These are phyloP conservation scores for Temnothorax longispinosus DNA, from an alignment of 1,140 invertebrate species.

Conservation along the genomic window DNA sequence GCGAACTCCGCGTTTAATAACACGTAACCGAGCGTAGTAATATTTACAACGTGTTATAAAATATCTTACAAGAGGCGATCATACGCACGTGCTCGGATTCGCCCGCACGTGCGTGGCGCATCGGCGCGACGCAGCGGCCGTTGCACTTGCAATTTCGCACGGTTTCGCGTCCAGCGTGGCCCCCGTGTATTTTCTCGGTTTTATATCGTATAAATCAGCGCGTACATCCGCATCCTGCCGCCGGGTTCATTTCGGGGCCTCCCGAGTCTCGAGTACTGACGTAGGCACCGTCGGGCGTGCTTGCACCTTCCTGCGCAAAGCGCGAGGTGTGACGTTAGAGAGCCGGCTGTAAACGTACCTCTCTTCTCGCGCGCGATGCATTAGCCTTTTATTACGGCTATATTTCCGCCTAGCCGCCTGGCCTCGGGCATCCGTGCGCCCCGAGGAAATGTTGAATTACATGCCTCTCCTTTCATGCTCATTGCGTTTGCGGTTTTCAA, in stretches of 20 bases:
- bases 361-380: constrained; percentile 27
- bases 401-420: constrained; percentile 38
- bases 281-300: background rate
- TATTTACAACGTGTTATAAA: constrained; percentile 6
- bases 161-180: background rate
- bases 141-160: constrained; percentile 56
- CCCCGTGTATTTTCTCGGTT: constrained; percentile 22
- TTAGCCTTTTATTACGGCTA: constrained; percentile 61
- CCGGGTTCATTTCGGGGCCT: constrained; percentile 39
- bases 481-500: constrained; percentile 26
- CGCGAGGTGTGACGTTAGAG: constrained; percentile 40
- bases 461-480: background rate
- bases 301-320: constrained; percentile 28
- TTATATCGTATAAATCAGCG: constrained; percentile 61
- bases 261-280: background rate
- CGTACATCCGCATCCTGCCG: constrained; percentile 29
- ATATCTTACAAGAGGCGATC: constrained; percentile 2
- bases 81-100: constrained; percentile 24
- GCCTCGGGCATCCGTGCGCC: constrained; percentile 10
- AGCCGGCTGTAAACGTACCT: constrained; percentile 40
- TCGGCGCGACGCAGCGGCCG: background rate
- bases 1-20: background rate
- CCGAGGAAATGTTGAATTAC: constrained; percentile 22
- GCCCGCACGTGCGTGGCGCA: background rate
- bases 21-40: background rate